Conservation (phyloP, 1,140 invertebrate species). For the Lepidurus packardi region DNA sequence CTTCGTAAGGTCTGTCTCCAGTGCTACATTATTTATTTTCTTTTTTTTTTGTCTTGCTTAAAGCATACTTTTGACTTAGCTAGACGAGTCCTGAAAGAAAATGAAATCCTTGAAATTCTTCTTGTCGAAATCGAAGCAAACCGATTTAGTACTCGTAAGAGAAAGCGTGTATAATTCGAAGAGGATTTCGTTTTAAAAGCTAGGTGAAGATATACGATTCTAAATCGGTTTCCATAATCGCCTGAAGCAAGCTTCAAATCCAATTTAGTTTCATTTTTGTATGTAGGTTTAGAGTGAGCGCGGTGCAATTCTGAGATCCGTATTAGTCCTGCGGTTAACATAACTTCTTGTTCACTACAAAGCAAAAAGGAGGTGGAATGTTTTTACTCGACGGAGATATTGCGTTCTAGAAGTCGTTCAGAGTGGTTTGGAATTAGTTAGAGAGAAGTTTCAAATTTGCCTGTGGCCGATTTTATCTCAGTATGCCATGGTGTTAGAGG, state of each 20-base stretch:
- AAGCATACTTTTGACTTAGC: background rate
- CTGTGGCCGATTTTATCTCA: constrained; percentile 1
- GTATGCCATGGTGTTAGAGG: background rate
- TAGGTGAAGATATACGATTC: background rate
- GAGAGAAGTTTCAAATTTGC: background rate
- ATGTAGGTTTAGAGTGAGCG: background rate
- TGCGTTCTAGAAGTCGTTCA: background rate
- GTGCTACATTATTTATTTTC: background rate
- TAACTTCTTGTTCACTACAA: background rate
- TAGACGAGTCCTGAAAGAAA: background rate
- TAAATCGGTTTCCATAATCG: background rate
- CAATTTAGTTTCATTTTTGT: background rate
- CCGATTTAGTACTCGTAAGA: background rate
- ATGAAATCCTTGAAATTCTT: background rate
- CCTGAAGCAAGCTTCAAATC: background rate
- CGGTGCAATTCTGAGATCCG: background rate
- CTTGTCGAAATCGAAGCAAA: background rate
- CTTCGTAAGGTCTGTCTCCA: constrained; percentile 1
- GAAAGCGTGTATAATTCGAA: background rate
- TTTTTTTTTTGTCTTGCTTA: background rate
- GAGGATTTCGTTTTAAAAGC: background rate
- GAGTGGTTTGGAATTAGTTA: background rate
- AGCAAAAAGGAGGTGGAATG: background rate
- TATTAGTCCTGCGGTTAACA: no score
- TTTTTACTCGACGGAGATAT: background rate